Evolutionary conservation across 2,888 invertebrate genomes (phyloP).

Genomic region (Drosophila incognita): DNA sequence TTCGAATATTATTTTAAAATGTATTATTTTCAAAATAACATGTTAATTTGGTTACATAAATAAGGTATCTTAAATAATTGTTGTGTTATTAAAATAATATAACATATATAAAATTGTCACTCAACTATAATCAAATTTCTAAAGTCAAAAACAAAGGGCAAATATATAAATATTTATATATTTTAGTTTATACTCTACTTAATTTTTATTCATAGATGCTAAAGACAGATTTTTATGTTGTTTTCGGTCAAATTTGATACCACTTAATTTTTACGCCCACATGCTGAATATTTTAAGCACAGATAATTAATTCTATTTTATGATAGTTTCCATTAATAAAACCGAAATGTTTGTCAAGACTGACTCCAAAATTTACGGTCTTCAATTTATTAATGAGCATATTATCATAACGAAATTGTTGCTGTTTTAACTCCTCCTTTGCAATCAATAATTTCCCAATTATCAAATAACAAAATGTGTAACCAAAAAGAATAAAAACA

Average conservation of each 20-base stretch:
- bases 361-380: neutral
- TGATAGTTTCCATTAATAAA: conserved; percentile 9
- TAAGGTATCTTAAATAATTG: neutral
- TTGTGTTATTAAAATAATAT: neutral
- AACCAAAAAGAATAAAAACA: neutral
- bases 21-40: neutral
- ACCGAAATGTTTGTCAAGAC: conserved; percentile 1
- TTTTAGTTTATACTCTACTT: neutral
- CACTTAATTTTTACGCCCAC: conserved; percentile 5
- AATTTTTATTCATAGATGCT: conserved; percentile 9
- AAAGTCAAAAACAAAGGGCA: neutral
- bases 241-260: neutral
- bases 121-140: neutral
- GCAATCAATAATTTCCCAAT: neutral
- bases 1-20: neutral
- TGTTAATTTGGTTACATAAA: neutral
- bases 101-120: neutral
- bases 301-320: neutral
- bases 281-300: conserved; percentile 2
- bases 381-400: neutral
- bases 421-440: neutral
- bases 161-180: conserved; percentile 16
- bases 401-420: neutral
- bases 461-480: neutral
- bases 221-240: conserved; percentile 1